Evolutionary conservation across 2,113 vertebrate genomes (phyloP).

Genomic region (Coptodon bakossiorum): DNA sequence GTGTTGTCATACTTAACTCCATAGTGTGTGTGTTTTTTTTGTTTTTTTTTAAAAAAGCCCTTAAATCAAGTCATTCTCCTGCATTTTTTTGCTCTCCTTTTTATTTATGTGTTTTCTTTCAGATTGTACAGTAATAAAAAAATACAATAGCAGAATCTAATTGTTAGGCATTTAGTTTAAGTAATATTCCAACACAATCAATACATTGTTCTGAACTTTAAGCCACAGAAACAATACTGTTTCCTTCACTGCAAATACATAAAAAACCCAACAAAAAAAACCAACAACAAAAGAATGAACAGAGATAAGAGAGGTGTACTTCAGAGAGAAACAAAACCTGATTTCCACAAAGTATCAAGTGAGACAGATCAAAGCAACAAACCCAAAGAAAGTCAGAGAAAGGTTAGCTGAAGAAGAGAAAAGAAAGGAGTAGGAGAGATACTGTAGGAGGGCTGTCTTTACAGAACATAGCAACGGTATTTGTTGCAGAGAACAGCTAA

Average conservation of each 20-base stretch:
- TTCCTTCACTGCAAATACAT: neutral
- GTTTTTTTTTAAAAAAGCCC: neutral
- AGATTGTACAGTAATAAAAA: neutral
- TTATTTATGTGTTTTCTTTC: neutral
- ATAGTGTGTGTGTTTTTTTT: no score
- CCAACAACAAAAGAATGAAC: neutral
- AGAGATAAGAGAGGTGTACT: neutral
- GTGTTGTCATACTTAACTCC: neutral
- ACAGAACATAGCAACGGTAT: neutral
- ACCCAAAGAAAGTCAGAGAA: neutral
- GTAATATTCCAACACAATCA: neutral
- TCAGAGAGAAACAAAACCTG: neutral
- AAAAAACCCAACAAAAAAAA: neutral
- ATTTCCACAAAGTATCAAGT: neutral
- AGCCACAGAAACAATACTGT: neutral
- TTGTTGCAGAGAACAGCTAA: neutral
- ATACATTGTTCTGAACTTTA: neutral
- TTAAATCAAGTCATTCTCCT: neutral
- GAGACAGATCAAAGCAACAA: neutral
- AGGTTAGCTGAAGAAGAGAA: neutral
- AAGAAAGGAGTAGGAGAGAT: neutral
- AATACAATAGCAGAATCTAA: accelerated
- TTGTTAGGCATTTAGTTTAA: neutral
- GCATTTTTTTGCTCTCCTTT: neutral
- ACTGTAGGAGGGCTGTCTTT: neutral